Evolutionary conservation across 2,888 invertebrate species (phyloP).

Genomic region (Latrodectus elegans): DNA sequence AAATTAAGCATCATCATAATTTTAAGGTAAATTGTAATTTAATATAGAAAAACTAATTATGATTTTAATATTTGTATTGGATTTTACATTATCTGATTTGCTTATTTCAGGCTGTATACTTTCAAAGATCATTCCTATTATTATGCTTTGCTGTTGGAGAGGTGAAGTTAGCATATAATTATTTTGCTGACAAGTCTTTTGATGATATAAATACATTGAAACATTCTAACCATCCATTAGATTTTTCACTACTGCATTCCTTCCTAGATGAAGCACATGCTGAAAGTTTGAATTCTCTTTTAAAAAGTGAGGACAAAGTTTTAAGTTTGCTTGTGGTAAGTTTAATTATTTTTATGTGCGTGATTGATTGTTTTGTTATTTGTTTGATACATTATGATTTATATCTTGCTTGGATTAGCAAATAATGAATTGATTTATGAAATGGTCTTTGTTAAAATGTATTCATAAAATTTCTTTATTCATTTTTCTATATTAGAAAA

Average conservation of each 20-base stretch:
- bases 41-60: too few species aligned
- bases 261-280: slow-evolving; percentile 26
- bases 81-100: neutral
- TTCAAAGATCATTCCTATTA: slow-evolving; percentile 35
- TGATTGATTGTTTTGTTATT: too few species aligned
- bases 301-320: slow-evolving; percentile 32
- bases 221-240: slow-evolving; percentile 24
- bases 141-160: slow-evolving; percentile 49
- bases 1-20: too few species aligned
- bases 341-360: neutral
- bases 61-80: too few species aligned
- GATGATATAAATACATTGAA: neutral
- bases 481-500: too few species aligned
- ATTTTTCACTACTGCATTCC: slow-evolving; percentile 28
- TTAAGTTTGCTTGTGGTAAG: slow-evolving; percentile 52
- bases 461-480: too few species aligned
- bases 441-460: too few species aligned
- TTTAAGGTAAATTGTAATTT: too few species aligned
- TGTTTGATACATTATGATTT: too few species aligned
- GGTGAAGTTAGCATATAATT: slow-evolving; percentile 27
- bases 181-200: neutral
- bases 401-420: too few species aligned
- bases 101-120: slow-evolving; percentile 20
- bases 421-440: too few species aligned
- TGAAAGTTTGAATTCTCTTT: slow-evolving; percentile 6